A percentile compares a stretch with the other conserved stretches of the same genome.
Evolutionary conservation across 1,140 invertebrate genomes (phyloP).

Genomic region (Frieseomelitta varia): DNA sequence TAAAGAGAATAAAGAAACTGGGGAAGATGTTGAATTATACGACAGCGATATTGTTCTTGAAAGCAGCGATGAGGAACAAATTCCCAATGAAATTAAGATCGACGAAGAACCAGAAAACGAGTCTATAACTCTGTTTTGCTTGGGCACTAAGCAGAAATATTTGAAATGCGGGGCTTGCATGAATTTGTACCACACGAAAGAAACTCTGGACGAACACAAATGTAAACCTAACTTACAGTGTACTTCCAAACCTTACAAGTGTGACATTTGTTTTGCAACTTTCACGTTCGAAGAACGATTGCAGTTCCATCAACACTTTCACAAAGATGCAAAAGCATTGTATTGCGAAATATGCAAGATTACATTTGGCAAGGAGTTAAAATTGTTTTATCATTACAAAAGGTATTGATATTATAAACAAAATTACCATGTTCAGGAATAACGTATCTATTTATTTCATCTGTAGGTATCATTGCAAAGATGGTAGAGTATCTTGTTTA

Average conservation of each 20-base stretch:
- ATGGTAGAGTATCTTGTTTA: constrained; percentile 65
- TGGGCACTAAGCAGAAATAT: constrained; percentile 65
- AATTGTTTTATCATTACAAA: constrained; percentile 71
- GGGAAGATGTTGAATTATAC: constrained; percentile 55
- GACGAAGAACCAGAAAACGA: constrained; percentile 43
- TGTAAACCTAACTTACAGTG: constrained; percentile 67
- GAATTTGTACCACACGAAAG: constrained; percentile 70
- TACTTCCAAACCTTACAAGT: constrained; percentile 68
- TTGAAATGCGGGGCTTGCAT: constrained; percentile 70
- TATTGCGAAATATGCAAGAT: constrained; percentile 68
- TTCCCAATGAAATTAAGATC: constrained; percentile 47
- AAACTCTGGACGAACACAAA: constrained; percentile 66
- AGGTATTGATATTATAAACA: constrained; percentile 30
- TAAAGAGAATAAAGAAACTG: constrained; percentile 13
- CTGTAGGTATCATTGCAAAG: constrained; percentile 63
- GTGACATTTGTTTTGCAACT: constrained; percentile 58
- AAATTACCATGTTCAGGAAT: neutral
- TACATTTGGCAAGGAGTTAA: constrained; percentile 69
- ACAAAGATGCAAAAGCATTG: constrained; percentile 57
- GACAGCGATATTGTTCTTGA: constrained; percentile 70
- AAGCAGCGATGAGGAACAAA: constrained; percentile 68
- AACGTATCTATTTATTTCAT: neutral
- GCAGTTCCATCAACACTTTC: constrained; percentile 69
- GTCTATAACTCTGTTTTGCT: constrained; percentile 57
- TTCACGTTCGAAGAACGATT: constrained; percentile 70